These are phyloP conservation scores for Diglossa cyanea DNA, from an alignment of 2,797 vertebrate genomes.

Conservation along the genomic window DNA sequence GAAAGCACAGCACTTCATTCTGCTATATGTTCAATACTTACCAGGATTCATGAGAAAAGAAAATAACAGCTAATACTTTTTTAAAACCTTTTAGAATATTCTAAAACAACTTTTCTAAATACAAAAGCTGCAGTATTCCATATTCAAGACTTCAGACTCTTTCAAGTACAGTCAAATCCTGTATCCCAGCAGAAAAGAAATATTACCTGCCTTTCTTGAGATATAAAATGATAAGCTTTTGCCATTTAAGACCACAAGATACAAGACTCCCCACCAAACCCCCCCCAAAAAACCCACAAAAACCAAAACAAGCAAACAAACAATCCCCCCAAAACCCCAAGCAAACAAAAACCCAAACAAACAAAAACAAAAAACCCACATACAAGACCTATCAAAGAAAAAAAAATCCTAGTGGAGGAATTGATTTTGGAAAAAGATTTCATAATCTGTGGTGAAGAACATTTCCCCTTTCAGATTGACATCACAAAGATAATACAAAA, in stretches of 20 bases:
- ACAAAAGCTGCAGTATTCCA: background rate
- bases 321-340: no score
- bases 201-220: background rate
- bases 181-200: background rate
- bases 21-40: background rate
- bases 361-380: fast-evolving
- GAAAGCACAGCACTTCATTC: background rate
- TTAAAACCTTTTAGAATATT: background rate
- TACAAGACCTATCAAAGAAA: background rate
- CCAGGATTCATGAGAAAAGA: background rate
- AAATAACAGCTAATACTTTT: background rate
- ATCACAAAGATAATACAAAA: background rate
- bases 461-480: background rate
- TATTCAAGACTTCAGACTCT: background rate
- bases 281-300: no score
- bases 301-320: no score
- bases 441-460: background rate
- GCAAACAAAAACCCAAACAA: background rate
- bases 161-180: background rate
- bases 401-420: background rate
- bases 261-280: fast-evolving
- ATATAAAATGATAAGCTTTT: background rate
- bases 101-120: background rate
- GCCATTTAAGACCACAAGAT: background rate
- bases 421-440: background rate